These are phyloP conservation scores for Pomatorhinus ruficollis DNA, from an alignment of 2,113 vertebrate genomes.

Conservation along the genomic window DNA sequence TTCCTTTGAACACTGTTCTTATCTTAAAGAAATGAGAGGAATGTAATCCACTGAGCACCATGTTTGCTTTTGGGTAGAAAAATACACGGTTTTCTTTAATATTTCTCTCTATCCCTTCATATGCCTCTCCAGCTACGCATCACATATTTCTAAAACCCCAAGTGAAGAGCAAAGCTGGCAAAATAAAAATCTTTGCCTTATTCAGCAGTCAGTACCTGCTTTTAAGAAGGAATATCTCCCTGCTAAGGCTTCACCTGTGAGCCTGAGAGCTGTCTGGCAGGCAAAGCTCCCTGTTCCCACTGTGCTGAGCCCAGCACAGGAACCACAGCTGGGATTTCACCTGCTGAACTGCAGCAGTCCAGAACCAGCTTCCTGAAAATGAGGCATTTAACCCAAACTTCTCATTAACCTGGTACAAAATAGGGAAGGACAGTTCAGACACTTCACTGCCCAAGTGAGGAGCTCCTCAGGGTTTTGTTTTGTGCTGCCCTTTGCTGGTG, in stretches of 20 bases:
- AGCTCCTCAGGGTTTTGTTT: background rate
- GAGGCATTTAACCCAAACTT: rapidly evolving
- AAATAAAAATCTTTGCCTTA: background rate
- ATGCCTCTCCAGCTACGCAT: background rate
- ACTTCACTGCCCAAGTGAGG: background rate
- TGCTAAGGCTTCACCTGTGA: background rate
- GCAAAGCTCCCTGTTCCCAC: background rate
- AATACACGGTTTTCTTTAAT: background rate
- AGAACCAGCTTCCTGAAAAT: background rate
- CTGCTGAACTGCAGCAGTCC: background rate
- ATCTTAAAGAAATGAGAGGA: constrained; percentile 34
- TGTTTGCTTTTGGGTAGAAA: constrained; percentile 39
- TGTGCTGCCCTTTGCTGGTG: background rate
- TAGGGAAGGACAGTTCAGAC: background rate
- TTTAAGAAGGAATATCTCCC: background rate
- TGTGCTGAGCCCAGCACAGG: background rate
- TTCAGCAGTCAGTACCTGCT: background rate
- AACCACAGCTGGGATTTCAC: background rate
- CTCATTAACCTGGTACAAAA: background rate
- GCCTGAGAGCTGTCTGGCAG: background rate
- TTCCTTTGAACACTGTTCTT: constrained; percentile 35
- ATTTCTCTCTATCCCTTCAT: background rate
- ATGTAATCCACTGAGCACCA: constrained; percentile 22
- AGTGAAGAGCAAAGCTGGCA: background rate
- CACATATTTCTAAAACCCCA: background rate